These are phyloP conservation scores for Phalacrocorax aristotelis DNA, from an alignment of 2,113 vertebrate species.

Conservation along the genomic window DNA sequence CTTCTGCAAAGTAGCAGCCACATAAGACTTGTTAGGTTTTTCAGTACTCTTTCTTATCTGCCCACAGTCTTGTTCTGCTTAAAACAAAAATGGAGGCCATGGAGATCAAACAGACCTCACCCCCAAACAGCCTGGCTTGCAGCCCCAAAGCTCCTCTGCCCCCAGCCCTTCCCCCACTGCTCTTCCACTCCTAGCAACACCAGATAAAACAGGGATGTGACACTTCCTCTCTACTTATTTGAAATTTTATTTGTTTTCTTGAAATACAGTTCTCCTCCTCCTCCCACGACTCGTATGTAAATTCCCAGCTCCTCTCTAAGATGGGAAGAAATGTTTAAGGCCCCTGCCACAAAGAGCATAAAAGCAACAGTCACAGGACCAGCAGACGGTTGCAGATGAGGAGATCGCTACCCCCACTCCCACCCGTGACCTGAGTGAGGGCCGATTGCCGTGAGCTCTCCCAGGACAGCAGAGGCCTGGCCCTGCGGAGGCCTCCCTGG, in stretches of 20 bases:
- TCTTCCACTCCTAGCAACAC: not conserved
- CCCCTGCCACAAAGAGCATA: not conserved
- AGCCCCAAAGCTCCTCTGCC: not conserved
- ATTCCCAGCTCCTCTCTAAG: not conserved
- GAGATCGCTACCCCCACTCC: not conserved
- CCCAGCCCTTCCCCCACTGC: not conserved
- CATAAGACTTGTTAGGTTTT: accelerated
- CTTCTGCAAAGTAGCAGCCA: not conserved
- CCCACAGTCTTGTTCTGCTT: not conserved
- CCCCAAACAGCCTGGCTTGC: not conserved
- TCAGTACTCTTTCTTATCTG: not conserved
- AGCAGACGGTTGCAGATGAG: not conserved
- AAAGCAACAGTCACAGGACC: not conserved
- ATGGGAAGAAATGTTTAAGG: not conserved
- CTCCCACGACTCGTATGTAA: not conserved
- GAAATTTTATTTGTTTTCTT: not conserved
- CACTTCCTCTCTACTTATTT: not conserved
- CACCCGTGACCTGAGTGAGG: accelerated
- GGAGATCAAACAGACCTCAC: not conserved
- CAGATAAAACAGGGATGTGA: not conserved
- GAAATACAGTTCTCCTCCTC: not conserved
- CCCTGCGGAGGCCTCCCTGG: not conserved
- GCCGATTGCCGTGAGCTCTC: not conserved
- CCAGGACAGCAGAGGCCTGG: not conserved
- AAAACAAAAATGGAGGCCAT: accelerated